phyloP scores from a whole-genome alignment of 2,797 vertebrate species.

The Rhinogobio ventralis region DNA sequence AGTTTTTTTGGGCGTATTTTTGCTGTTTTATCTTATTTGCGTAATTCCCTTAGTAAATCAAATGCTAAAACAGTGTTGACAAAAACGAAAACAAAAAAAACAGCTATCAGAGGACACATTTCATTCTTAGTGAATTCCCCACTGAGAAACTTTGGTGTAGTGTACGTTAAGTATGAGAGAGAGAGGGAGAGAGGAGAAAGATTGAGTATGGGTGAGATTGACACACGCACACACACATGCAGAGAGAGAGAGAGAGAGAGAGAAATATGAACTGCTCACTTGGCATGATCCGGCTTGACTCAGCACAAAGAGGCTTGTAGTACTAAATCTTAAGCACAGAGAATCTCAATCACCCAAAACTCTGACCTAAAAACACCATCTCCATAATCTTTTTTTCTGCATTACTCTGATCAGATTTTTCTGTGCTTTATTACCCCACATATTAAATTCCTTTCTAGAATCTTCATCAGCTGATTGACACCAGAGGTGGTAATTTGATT shows the following conservation, averaged over 20 bases:
- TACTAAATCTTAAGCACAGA: conserved; percentile 36
- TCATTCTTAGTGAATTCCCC: conserved; percentile 5
- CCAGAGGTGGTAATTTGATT: neutral
- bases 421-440: neutral
- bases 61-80: neutral
- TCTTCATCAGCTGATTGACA: neutral
- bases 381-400: neutral
- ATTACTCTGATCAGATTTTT: conserved; percentile 25
- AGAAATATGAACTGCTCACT: conserved; percentile 45
- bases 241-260: conserved; percentile 14
- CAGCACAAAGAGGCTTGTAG: conserved; percentile 45
- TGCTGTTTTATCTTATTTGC: conserved; percentile 7
- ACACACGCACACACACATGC: too few species aligned
- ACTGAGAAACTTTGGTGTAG: conserved; percentile 5
- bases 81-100: neutral
- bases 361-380: conserved; percentile 31
- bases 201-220: conserved; percentile 2
- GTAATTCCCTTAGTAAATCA: neutral
- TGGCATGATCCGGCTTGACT: conserved; percentile 48
- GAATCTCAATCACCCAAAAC: conserved; percentile 41
- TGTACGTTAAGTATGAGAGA: conserved; percentile 14
- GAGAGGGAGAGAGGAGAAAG: neutral
- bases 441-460: neutral
- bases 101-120: neutral
- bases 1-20: neutral